Conservation (phyloP, 64 coral and sea anemone species). For the Montipora sp. region DNA sequence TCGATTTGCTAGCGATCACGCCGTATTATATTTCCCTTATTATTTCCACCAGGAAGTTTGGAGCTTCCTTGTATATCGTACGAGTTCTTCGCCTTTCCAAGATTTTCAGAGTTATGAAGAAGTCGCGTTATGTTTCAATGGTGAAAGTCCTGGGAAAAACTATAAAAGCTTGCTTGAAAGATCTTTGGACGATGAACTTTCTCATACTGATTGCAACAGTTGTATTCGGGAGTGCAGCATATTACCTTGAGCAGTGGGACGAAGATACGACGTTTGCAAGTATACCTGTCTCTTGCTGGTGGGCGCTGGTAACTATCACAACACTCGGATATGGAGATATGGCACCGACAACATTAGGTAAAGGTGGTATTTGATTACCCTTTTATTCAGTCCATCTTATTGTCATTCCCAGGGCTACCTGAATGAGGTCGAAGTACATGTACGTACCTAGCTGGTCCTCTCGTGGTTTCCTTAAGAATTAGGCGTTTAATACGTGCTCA, state of each 20-base stretch:
- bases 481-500: no score
- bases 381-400: not conserved
- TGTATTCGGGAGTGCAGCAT: conserved; percentile 56
- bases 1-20: conserved; percentile 53
- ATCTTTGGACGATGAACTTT: conserved; percentile 69
- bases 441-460: no score
- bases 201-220: conserved; percentile 52
- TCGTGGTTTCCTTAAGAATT: no score
- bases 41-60: not conserved
- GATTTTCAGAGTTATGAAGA: conserved; percentile 52
- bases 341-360: conserved; percentile 53
- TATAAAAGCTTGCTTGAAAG: conserved; percentile 22
- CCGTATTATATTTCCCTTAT: conserved; percentile 44
- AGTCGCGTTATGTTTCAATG: conserved; percentile 50
- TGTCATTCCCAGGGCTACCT: no score
- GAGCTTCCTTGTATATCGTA: not conserved
- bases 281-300: conserved; percentile 55
- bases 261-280: conserved; percentile 35
- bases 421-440: no score
- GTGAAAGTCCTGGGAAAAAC: conserved; percentile 67
- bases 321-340: conserved; percentile 69
- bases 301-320: conserved; percentile 58
- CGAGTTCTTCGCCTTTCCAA: conserved; percentile 46
- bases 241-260: conserved; percentile 62
- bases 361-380: no score